Base-by-base conservation (phyloP, 2,888 invertebrate genomes). In the Adelphocoris suturalis region DNA sequence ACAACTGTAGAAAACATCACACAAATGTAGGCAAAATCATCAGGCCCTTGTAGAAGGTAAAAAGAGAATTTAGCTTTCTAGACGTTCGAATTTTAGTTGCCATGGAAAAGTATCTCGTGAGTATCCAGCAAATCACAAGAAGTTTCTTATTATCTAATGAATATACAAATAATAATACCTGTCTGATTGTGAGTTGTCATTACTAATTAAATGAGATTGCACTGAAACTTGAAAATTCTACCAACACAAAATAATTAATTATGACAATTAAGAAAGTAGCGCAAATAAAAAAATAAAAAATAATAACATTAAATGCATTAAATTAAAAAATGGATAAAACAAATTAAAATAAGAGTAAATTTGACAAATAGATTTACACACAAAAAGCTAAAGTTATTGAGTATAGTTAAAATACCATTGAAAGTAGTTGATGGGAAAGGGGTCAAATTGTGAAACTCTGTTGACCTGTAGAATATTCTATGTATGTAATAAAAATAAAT, bases 41-140 rank as follows among this genome's bases (percentile, higher is more conserved):
- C 37, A 37, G 37, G 37, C 37, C 37, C 37, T 37, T 37, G 37
- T 37, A 4, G 7, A 37, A 37, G 37, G 2, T 37, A 7, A 37
- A 37, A 37, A 37, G 37, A 37, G 2, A 37, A 37, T 37, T 37
- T 37, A 4, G 7, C 37, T 37, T 37, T 37, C 37, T 37, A 37
- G 37, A 37, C 37, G 52, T 52, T 68, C 68, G 7, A 68, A 23
- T 68, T 68, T 5, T 23, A 23, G 68, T 68, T 68, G 68, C 68
- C 68, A 68, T 23, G 68, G 27, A 52, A 52, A 82, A 19, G 52
- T 52, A 82, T 82, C 52, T 82, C 82, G 52, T 47, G 48, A 82
- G 52, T 52, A 82, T 19, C 52, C 82, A 47, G 82, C 82, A 23
- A 52, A 82, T 82, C 82, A 82, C 82, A 52, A 82, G 47, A 82